These are phyloP conservation scores for Peromyscus aztecus DNA, from an alignment of 2,797 vertebrate genomes.

Conservation along the genomic window DNA sequence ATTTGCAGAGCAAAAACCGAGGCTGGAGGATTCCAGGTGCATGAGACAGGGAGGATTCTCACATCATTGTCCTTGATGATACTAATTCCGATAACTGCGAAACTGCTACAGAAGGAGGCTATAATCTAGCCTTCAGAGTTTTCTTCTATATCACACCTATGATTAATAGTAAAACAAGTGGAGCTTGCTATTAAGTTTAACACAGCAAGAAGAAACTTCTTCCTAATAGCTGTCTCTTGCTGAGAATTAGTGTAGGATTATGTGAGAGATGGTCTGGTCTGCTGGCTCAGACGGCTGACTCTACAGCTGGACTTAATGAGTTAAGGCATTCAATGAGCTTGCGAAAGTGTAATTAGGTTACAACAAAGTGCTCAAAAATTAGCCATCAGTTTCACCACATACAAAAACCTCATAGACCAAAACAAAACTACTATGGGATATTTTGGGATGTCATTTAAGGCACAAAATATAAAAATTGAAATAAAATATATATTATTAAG, in stretches of 20 bases:
- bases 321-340: not conserved
- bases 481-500: not conserved
- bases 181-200: not conserved
- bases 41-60: not conserved
- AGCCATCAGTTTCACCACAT: not conserved
- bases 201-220: not conserved
- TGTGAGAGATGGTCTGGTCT: not conserved
- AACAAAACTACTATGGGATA: not conserved
- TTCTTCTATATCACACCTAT: not conserved
- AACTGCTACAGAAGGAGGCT: not conserved
- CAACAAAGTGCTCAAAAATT: not conserved
- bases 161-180: not conserved
- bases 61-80: not conserved
- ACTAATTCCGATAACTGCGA: not conserved
- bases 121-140: not conserved
- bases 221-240: not conserved
- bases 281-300: not conserved
- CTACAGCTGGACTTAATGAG: not conserved
- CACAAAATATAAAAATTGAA: conserved; percentile 11
- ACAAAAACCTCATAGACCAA: not conserved
- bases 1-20: not conserved
- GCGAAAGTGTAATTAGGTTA: not conserved
- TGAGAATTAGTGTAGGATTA: not conserved
- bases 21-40: not conserved
- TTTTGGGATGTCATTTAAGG: not conserved